These are phyloP conservation scores for Recurvirostra avosetta DNA, from an alignment of 2,113 vertebrate genomes.

Conservation along the genomic window DNA sequence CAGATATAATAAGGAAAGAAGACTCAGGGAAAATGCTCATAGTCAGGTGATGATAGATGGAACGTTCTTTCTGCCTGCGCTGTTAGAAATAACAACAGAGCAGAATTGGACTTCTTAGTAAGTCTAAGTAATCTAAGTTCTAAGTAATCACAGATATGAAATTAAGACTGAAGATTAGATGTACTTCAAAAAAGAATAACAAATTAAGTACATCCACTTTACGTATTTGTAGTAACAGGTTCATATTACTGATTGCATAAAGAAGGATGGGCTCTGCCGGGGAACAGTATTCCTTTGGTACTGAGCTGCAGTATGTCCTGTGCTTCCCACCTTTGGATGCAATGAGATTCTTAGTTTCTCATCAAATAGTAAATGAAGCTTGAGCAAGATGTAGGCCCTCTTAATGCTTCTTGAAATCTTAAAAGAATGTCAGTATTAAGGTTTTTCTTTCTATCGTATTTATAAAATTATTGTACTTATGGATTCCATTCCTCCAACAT, in stretches of 20 bases:
- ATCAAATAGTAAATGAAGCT: background rate
- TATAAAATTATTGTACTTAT: background rate
- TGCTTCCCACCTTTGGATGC: background rate
- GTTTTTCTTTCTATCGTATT: background rate
- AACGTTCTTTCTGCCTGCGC: background rate
- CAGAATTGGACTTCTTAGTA: background rate
- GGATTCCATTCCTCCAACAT: background rate
- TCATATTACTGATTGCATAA: background rate
- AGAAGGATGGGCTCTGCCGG: background rate
- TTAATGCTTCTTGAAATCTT: background rate
- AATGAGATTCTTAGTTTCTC: background rate
- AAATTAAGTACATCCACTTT: background rate
- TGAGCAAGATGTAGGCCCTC: background rate
- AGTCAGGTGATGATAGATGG: background rate
- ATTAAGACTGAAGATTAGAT: background rate
- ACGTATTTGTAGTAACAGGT: background rate
- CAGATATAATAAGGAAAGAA: background rate
- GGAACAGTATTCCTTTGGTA: background rate
- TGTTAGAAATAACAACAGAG: background rate
- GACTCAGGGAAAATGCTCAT: background rate
- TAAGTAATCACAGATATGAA: background rate
- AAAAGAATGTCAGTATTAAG: background rate
- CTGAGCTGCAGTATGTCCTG: background rate
- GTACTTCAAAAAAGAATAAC: background rate
- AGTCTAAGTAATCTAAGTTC: no score